These are phyloP conservation scores for Ginglymostoma cirratum DNA, from an alignment of 2,113 vertebrate species.

Conservation along the genomic window DNA sequence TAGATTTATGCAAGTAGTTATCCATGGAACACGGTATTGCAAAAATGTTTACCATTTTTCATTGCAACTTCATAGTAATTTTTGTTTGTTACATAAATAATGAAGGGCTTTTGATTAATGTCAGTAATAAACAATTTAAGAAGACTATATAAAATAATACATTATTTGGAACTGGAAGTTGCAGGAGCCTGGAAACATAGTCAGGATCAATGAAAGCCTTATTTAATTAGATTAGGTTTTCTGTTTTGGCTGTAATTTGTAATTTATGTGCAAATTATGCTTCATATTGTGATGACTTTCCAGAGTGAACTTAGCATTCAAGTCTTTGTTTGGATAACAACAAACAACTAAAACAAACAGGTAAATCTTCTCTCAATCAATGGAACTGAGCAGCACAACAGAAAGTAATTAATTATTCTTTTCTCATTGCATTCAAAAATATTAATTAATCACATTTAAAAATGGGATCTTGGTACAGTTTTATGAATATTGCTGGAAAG, in stretches of 20 bases:
- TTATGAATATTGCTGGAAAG: background rate
- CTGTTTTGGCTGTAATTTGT: background rate
- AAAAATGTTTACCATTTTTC: background rate
- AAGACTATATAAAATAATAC: background rate
- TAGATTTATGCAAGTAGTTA: background rate
- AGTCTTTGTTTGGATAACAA: background rate
- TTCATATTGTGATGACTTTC: background rate
- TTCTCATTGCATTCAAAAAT: background rate
- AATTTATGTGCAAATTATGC: background rate
- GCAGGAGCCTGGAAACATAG: background rate
- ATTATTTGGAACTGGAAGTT: background rate
- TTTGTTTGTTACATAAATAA: too few species aligned
- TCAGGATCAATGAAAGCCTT: background rate
- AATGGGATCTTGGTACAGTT: background rate
- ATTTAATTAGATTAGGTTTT: background rate
- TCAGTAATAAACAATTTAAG: background rate
- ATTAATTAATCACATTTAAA: background rate
- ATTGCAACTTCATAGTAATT: background rate
- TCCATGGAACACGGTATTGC: background rate
- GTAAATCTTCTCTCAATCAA: background rate
- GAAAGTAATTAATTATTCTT: background rate
- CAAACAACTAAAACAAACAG: background rate
- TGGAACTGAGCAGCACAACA: background rate
- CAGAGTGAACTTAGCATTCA: background rate
- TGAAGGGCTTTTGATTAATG: too few species aligned